phyloP scores from a whole-genome alignment of 1,140 invertebrate genomes.

The Phortica variegata region DNA sequence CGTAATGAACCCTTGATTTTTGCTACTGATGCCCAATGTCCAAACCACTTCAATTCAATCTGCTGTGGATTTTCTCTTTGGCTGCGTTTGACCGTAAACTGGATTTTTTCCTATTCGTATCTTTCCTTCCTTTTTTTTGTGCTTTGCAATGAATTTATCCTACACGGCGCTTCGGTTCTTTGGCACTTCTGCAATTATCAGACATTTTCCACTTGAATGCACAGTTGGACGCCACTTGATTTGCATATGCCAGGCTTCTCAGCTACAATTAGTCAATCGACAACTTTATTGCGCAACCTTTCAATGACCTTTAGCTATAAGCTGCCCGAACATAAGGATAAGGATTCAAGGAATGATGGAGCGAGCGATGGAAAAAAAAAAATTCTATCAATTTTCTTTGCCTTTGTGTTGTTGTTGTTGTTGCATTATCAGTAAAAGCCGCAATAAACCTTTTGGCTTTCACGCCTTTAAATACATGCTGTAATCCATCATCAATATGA shows the following conservation, averaged over 20 bases:
- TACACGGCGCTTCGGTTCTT: too few species aligned
- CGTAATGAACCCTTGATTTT: too few species aligned
- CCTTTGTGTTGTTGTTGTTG: constrained; percentile 7
- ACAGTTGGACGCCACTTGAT: constrained; percentile 26
- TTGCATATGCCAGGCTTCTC: constrained; percentile 32
- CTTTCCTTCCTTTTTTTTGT: too few species aligned
- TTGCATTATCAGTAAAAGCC: constrained; percentile 17
- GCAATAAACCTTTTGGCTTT: constrained; percentile 50
- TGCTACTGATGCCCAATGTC: too few species aligned
- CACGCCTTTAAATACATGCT: constrained; percentile 53
- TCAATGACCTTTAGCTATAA: too few species aligned
- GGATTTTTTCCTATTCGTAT: too few species aligned
- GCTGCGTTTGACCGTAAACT: too few species aligned
- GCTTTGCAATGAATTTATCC: too few species aligned
- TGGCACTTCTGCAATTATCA: constrained; percentile 40
- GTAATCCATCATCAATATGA: constrained; percentile 46
- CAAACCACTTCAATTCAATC: too few species aligned
- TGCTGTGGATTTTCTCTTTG: too few species aligned
- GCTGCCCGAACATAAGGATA: too few species aligned
- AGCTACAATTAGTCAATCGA: constrained; percentile 40
- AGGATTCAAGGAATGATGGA: constrained; percentile 10
- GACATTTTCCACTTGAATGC: constrained; percentile 41
- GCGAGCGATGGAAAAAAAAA: constrained; percentile 5
- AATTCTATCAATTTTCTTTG: not conserved
- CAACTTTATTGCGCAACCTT: constrained; percentile 26